Percentiles rank a stretch among this genome's conserved stretches.
These are phyloP conservation scores for Papilio polytes DNA, from an alignment of 1,140 invertebrate genomes.

Conservation along the genomic window DNA sequence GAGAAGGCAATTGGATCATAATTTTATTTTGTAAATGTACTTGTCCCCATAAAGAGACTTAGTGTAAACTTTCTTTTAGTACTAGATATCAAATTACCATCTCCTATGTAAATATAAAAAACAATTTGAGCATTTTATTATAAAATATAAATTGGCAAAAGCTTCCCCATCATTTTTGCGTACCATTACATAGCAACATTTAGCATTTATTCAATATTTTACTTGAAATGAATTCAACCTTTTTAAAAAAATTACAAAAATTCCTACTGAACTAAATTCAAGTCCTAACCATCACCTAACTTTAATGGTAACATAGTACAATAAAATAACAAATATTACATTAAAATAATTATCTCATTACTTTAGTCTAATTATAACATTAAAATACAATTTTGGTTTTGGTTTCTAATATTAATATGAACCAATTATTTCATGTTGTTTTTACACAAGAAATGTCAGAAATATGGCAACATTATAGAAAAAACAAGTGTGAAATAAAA, in stretches of 20 bases:
- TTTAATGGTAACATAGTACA: conserved; percentile 50
- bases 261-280: conserved; percentile 26
- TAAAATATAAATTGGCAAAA: conserved; percentile 37
- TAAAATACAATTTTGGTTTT: conserved; percentile 13
- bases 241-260: conserved; percentile 33
- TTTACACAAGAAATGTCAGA: neutral
- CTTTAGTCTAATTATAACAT: neutral
- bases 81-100: conserved; percentile 37
- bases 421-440: neutral
- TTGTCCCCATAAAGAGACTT: neutral
- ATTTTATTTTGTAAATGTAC: neutral
- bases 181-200: neutral
- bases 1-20: neutral
- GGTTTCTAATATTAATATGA: neutral
- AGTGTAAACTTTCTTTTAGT: neutral
- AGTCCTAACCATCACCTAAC: conserved; percentile 53
- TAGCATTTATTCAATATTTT: conserved; percentile 18
- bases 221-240: neutral
- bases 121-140: conserved; percentile 50
- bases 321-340: conserved; percentile 27
- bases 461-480: neutral
- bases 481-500: neutral
- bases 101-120: conserved; percentile 39
- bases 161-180: neutral
- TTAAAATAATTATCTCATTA: conserved; percentile 4